Percentiles rank a stretch among this genome's conserved stretches.
Conservation (phyloP, 1,140 invertebrate species). For the Habropoda laboriosa region DNA sequence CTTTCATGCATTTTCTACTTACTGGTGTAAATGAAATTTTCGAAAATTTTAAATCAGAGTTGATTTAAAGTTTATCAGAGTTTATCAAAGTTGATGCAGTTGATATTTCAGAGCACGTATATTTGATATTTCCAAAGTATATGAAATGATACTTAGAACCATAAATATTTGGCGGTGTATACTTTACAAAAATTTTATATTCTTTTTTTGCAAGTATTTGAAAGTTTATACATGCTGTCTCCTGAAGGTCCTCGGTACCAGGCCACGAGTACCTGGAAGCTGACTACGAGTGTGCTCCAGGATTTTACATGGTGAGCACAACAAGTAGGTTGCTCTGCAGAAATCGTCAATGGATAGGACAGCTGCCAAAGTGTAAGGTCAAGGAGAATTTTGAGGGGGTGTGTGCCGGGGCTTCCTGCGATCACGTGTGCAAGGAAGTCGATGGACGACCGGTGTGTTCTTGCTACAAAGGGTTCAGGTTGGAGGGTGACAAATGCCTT, state of each 20-base stretch:
- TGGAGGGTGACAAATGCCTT: conserved; percentile 74
- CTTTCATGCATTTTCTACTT: neutral
- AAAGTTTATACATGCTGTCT: neutral
- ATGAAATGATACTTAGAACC: too few species aligned
- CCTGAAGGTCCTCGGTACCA: conserved; percentile 76
- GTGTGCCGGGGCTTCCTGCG: conserved; percentile 74
- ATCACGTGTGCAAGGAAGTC: conserved; percentile 81
- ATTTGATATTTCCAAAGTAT: too few species aligned
- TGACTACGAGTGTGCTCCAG: conserved; percentile 78
- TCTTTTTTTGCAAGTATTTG: neutral
- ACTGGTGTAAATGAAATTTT: neutral
- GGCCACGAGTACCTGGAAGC: conserved; percentile 79
- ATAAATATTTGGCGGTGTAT: too few species aligned
- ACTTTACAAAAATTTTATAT: neutral
- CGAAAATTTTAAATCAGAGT: neutral
- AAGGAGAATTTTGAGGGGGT: conserved; percentile 67
- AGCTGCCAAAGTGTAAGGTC: conserved; percentile 74
- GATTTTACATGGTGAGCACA: conserved; percentile 71
- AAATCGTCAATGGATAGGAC: conserved; percentile 77
- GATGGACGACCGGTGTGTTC: conserved; percentile 78
- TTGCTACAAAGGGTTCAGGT: conserved; percentile 80
- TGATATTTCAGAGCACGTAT: too few species aligned
- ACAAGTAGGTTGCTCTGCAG: conserved; percentile 74
- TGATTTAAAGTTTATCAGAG: neutral
- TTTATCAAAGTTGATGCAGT: neutral